Base-by-base conservation (phyloP, 2,113 vertebrate genomes). In the Dascyllus trimaculatus region DNA sequence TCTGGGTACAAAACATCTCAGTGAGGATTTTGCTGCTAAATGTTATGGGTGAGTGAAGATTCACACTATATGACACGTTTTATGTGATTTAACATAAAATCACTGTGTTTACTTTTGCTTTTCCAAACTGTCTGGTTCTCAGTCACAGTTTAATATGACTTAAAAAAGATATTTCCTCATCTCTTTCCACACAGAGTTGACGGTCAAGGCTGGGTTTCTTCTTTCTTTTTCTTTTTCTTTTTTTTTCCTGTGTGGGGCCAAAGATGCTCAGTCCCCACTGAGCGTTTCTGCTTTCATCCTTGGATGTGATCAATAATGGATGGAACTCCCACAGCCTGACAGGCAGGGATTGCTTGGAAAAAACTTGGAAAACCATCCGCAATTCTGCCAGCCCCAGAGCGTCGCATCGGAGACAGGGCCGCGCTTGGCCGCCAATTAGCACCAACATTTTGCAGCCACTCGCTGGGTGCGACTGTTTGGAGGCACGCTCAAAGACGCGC, bases 271-370 rank as follows among this genome's bases (percentile, higher is more conserved):
- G 79, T 91, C 88, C 92, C 91, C 79, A 85, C 88, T 89, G 91
- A 86, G 91, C 38, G 6, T 80, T 86, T 64, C 71, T 79, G 86
- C 92, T 93, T 93, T 94, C 88, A 93, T 94, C 89, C 82, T 74
- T 83, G 79, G 85, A 87, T 89, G 75, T 80, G 88, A 93, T 94
- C 93, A 94, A 94, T 94, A 94, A 94, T 92, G 81, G 80, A 94
- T 93, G 88, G 88, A 89, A 89, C 89, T 92, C 93, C 88, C 89
- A 87, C 89, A 77, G 89, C 82, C 84, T 92, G 70, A 71, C 75
- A 89, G 80, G 85, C 84, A 80, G 88, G 86, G 87, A 88, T 77
- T 60, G 84, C 82, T 85, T 46, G 70, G 53, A 76, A 85, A 86
- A 86, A 89, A 78, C 77, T 80, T 83, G 74, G 90, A 85, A 86